Percentiles rank a stretch among this genome's conserved stretches.
Evolutionary conservation across 2,888 invertebrate species (phyloP).

Genomic region (Nomada fucata): DNA sequence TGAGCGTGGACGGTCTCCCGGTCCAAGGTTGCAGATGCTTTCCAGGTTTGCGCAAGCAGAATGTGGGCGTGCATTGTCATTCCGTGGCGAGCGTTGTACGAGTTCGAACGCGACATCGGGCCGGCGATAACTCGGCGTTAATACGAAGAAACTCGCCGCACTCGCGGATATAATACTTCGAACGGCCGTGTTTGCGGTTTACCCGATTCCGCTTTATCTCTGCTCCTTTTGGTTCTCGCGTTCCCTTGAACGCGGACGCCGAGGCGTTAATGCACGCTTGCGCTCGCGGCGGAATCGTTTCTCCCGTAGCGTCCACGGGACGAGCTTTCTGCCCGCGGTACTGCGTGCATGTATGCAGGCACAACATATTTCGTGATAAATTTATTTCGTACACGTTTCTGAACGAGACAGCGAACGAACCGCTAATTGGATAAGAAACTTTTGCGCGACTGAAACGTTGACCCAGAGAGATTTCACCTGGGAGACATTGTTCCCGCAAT

Average conservation of each 20-base stretch:
- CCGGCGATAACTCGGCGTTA: constrained; percentile 51
- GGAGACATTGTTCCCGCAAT: not conserved
- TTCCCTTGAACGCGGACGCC: not conserved
- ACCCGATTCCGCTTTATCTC: constrained; percentile 12
- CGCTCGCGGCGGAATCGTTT: not conserved
- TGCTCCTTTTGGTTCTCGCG: not conserved
- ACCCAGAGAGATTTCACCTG: constrained; percentile 6
- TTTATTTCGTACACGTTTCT: not conserved
- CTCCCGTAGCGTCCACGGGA: not conserved
- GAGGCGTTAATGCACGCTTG: constrained; percentile 6
- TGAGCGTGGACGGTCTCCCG: constrained; percentile 18
- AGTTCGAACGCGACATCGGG: constrained; percentile 52
- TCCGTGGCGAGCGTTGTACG: constrained; percentile 44
- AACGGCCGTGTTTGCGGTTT: constrained; percentile 7
- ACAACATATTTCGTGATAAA: constrained; percentile 7
- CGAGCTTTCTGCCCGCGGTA: not conserved
- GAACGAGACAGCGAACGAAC: not conserved
- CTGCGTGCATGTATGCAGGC: not conserved
- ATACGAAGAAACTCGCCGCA: constrained; percentile 30
- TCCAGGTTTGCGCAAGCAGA: constrained; percentile 51
- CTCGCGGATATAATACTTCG: constrained; percentile 23
- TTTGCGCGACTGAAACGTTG: constrained; percentile 2
- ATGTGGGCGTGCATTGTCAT: constrained; percentile 55
- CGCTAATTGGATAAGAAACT: constrained; percentile 12
- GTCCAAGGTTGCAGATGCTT: constrained; percentile 55